A percentile compares a stretch with the other conserved stretches of the same genome.
phyloP scores from a whole-genome alignment of 2,888 invertebrate species.

The Auanema sp. region DNA sequence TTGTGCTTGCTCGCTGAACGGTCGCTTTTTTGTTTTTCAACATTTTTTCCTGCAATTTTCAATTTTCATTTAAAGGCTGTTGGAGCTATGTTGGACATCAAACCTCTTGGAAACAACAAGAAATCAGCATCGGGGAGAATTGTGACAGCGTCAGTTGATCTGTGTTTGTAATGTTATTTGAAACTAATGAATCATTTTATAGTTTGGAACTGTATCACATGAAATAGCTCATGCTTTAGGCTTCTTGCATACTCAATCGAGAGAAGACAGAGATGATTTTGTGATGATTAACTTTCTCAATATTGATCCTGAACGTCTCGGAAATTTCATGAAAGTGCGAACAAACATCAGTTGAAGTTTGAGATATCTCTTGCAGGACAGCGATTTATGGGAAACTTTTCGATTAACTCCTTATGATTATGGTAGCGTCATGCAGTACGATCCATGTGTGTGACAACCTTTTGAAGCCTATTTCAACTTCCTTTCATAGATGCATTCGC shows the following conservation, averaged over 20 bases:
- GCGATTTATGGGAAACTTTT: background rate
- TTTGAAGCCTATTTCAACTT: background rate
- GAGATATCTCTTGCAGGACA: background rate
- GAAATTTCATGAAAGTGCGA: background rate
- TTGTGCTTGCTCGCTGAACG: background rate
- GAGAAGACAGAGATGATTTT: background rate
- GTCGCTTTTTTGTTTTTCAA: constrained; percentile 1
- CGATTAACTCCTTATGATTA: background rate
- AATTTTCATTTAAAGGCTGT: background rate
- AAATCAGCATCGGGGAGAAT: constrained; percentile 2
- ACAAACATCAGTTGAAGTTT: no score
- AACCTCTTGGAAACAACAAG: constrained; percentile 2
- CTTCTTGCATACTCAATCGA: constrained; percentile 3
- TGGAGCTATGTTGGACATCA: constrained; percentile 6
- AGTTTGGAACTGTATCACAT: constrained; percentile 3
- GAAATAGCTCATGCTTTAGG: constrained; percentile 10
- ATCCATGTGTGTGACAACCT: constrained; percentile 6
- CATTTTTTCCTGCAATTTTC: no score
- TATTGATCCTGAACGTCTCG: background rate
- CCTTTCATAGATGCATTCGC: constrained; percentile 7
- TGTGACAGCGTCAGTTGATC: background rate
- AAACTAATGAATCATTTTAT: background rate
- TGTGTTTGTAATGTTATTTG: background rate
- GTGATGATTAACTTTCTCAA: background rate
- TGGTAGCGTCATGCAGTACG: constrained; percentile 6